phyloP scores from a whole-genome alignment of 2,113 vertebrate genomes.

The Chlamydotis undulata region DNA sequence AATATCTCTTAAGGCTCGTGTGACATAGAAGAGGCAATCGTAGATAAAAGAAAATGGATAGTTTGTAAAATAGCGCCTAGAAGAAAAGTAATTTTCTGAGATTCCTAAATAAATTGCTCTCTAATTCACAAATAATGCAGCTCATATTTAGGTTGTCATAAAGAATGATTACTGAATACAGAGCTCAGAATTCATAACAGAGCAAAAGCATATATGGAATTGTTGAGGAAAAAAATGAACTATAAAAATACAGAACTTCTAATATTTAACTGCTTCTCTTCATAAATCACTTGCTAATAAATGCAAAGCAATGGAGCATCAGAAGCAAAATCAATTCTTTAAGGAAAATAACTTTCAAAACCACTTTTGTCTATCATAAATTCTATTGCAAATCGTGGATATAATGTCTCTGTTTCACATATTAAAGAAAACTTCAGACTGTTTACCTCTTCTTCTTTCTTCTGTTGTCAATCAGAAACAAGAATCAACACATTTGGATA shows the following conservation, averaged over 20 bases:
- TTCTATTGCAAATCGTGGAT: neutral
- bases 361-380: neutral
- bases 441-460: neutral
- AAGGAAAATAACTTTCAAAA: conserved; percentile 11
- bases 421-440: neutral
- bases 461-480: neutral
- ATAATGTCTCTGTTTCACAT: neutral
- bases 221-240: conserved; percentile 2
- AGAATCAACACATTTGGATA: neutral
- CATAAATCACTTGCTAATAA: conserved; percentile 40
- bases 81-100: conserved; percentile 38
- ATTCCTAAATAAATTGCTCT: conserved; percentile 39
- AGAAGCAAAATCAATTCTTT: neutral
- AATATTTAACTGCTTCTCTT: conserved; percentile 18
- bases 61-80: neutral
- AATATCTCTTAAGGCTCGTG: neutral
- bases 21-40: neutral
- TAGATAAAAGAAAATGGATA: conserved; percentile 22
- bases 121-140: conserved; percentile 47
- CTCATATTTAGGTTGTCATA: conserved; percentile 8
- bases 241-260: neutral
- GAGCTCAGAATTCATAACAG: neutral
- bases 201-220: neutral
- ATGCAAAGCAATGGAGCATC: neutral
- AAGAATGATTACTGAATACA: conserved; percentile 32